Evolutionary conservation across 2,888 invertebrate genomes (phyloP).

Genomic region (Calephelis perditalis): DNA sequence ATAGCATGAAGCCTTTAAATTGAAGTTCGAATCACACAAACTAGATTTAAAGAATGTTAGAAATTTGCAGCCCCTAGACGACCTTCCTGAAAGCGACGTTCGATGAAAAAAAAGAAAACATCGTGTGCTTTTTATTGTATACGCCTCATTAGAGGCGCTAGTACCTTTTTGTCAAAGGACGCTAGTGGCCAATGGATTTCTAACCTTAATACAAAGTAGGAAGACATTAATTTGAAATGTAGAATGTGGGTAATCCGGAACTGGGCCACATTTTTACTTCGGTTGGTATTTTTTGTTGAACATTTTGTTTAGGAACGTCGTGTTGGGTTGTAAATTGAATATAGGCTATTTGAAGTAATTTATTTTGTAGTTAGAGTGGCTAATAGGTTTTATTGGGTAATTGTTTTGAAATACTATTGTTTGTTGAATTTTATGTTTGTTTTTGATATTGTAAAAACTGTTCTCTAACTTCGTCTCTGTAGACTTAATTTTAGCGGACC

Average conservation of each 20-base stretch:
- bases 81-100: constrained; percentile 32
- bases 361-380: constrained; percentile 15
- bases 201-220: constrained; percentile 26
- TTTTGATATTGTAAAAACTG: not conserved
- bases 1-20: constrained; percentile 2
- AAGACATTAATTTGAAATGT: constrained; percentile 29
- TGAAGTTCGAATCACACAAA: constrained; percentile 7
- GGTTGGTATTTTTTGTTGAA: constrained; percentile 41
- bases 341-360: constrained; percentile 22
- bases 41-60: constrained; percentile 4
- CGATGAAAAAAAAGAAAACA: constrained; percentile 36
- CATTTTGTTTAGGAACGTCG: constrained; percentile 39
- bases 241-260: constrained; percentile 31
- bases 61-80: constrained; percentile 22
- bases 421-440: constrained; percentile 8
- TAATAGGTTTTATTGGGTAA: constrained; percentile 13
- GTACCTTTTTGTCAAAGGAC: constrained; percentile 46
- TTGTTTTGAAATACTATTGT: constrained; percentile 2
- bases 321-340: constrained; percentile 38
- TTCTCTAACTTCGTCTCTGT: too few species aligned
- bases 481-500: too few species aligned
- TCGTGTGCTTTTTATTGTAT: constrained; percentile 46
- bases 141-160: constrained; percentile 51
- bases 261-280: constrained; percentile 47
- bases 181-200: constrained; percentile 25